Evolutionary conservation across 2,888 invertebrate species (phyloP).

Genomic region (Encarsia formosa): DNA sequence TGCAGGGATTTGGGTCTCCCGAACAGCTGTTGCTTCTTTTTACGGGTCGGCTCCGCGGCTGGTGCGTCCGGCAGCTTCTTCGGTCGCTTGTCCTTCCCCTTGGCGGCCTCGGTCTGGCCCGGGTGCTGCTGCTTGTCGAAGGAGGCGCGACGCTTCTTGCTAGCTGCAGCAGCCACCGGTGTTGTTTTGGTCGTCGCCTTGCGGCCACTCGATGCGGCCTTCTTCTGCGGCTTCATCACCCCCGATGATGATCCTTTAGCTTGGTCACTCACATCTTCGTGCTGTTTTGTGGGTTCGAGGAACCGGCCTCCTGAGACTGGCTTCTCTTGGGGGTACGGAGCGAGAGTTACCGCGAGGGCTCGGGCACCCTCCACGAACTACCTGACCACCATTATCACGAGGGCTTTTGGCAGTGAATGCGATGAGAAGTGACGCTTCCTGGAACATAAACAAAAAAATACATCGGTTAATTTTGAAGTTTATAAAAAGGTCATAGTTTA

Average conservation of each 20-base stretch:
- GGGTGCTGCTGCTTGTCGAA: conserved; percentile 37
- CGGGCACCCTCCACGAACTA: conserved; percentile 1
- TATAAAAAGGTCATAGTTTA: no score
- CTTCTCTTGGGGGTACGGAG: not conserved
- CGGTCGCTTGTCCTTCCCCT: conserved; percentile 39
- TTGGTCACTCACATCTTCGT: conserved; percentile 13
- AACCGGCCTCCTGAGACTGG: not conserved
- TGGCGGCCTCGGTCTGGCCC: conserved; percentile 21
- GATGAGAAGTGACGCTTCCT: no score
- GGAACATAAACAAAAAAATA: not conserved
- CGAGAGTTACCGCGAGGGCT: no score
- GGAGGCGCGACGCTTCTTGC: conserved; percentile 45
- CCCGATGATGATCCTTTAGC: conserved; percentile 38
- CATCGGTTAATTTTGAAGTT: no score
- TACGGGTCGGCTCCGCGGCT: not conserved
- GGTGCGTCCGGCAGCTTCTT: conserved; percentile 30
- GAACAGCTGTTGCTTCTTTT: not conserved
- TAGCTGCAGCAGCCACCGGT: conserved; percentile 37
- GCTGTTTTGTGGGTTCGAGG: not conserved
- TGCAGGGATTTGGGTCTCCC: not conserved
- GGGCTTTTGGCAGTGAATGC: no score
- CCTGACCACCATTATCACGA: conserved; percentile 25
- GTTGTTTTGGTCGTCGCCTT: conserved; percentile 44
- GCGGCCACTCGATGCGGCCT: conserved; percentile 41
- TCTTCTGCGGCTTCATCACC: conserved; percentile 51